A percentile compares a stretch with the other conserved stretches of the same genome.
These are phyloP conservation scores for Liolophura sinensis DNA, from an alignment of 1,140 invertebrate genomes.

Conservation along the genomic window DNA sequence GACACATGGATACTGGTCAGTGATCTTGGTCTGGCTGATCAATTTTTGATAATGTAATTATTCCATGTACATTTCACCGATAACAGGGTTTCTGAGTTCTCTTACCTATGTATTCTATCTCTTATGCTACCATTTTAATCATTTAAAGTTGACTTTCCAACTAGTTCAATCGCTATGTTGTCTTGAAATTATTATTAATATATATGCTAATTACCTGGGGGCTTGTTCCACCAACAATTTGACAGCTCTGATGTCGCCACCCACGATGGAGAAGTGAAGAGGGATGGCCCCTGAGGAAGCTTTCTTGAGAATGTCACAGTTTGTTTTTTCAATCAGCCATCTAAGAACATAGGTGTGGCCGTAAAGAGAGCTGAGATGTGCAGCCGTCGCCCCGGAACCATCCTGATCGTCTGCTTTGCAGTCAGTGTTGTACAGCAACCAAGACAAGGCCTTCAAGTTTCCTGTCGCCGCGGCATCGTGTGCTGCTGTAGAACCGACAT, in stretches of 20 bases:
- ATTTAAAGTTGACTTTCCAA: not conserved
- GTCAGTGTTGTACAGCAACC: constrained; percentile 53
- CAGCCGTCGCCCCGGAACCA: constrained; percentile 54
- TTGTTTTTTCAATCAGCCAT: constrained; percentile 66
- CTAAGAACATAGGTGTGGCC: constrained; percentile 63
- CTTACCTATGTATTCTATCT: not conserved
- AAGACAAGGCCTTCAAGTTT: constrained; percentile 53
- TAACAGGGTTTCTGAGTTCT: too few relatives aligned
- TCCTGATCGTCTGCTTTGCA: constrained; percentile 55
- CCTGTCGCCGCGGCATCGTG: constrained; percentile 61
- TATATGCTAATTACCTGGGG: constrained; percentile 36
- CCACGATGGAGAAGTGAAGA: constrained; percentile 81
- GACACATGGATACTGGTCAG: too few relatives aligned
- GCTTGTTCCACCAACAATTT: constrained; percentile 71
- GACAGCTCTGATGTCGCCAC: constrained; percentile 82
- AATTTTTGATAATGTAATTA: too few relatives aligned
- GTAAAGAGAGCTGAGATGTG: constrained; percentile 61
- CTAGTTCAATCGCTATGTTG: not conserved
- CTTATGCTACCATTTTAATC: not conserved
- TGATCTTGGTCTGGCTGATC: too few relatives aligned
- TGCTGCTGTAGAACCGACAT: constrained; percentile 55
- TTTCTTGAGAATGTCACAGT: constrained; percentile 64
- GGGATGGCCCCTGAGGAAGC: constrained; percentile 68
- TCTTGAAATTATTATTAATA: not conserved
- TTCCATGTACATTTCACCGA: too few relatives aligned